Evolutionary conservation across 2,888 invertebrate species (phyloP).

Genomic region (Drosophila antonietae): DNA sequence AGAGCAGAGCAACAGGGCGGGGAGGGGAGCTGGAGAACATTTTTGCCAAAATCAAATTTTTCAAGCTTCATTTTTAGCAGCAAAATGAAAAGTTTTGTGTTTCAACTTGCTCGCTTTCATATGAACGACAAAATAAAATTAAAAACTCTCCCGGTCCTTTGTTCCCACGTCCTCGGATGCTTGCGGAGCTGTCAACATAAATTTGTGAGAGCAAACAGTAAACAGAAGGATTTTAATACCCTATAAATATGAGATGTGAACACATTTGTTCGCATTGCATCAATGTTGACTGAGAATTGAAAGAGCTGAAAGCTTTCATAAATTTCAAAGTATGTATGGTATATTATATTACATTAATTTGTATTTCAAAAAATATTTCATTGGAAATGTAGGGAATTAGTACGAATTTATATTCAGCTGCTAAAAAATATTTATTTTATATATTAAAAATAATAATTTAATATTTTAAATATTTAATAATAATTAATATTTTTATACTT

Average conservation of each 20-base stretch:
- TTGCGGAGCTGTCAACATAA: slow-evolving; percentile 45
- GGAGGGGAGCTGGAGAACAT: neutral
- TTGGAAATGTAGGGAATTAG: too few species aligned
- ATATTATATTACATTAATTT: too few species aligned
- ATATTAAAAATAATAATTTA: neutral
- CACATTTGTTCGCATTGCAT: neutral
- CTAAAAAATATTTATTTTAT: neutral
- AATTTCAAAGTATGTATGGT: too few species aligned
- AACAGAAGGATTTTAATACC: slow-evolving; percentile 39
- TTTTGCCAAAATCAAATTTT: slow-evolving; percentile 9
- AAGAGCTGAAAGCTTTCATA: neutral
- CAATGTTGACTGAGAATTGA: neutral
- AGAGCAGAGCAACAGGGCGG: neutral
- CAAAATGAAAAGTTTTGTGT: slow-evolving; percentile 48
- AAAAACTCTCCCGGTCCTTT: slow-evolving; percentile 30
- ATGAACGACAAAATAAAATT: slow-evolving; percentile 49
- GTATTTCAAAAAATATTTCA: too few species aligned
- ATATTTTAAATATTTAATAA: too few species aligned
- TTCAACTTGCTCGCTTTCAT: slow-evolving; percentile 48
- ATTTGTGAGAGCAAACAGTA: slow-evolving; percentile 35
- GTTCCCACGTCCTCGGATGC: slow-evolving; percentile 5
- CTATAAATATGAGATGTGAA: slow-evolving; percentile 18
- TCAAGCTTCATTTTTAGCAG: slow-evolving; percentile 22
- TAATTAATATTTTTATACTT: too few species aligned
- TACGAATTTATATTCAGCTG: neutral